Base-by-base conservation (phyloP, 2,888 invertebrate genomes). In the Eulithis prunata region DNA sequence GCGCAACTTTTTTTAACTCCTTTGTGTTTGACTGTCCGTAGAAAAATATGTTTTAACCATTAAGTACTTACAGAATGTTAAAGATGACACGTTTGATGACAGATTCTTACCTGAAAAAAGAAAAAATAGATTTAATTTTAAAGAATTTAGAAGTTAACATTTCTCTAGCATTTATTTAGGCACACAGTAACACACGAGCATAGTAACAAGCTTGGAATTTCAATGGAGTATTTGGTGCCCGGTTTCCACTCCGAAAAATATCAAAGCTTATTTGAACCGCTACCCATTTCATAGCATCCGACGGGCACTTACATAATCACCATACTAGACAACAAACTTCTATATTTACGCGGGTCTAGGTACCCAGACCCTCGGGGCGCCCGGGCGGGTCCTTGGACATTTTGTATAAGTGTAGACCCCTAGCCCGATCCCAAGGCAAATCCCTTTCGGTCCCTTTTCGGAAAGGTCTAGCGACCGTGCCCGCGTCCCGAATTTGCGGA, bases 321-420 rank as follows among this genome's bases (percentile, higher is more conserved):
- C 75, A 78, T 80, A 62, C 80, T 77, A 80, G 80, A 86, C 86
- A 85, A 89, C 89, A 89, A 92, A 91, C 85, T 91, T 90, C 85
- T 86, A 84, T 91, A 90, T 92, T 92, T 91, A 91, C 88, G 82
- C 79, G 81, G 79, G 79, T 81, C 86, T 87, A 86, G 88, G 88
- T 88, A 88, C 84, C 59, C 79, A 77, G 84, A 81, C 83, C 87
- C 88, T 83, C 80, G 89, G 88, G 85, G 80, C 77, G 13, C 28
- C 45, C 77, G 80, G 84, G 79, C 72, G 84, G 81, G 85, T 83
- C 87, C 90, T 91, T 91, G 90, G 90, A 92, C 92, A 92, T 93
- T 93, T 91, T 91, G 91, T 93, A 88, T 92, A 93, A 93, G 92
- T 92, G 91, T 89, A 86, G 91, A 83, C 84, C 88, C 86, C 81